Base-by-base conservation (phyloP, 2,113 vertebrate species). In the Nothocercus nigrocapillus region DNA sequence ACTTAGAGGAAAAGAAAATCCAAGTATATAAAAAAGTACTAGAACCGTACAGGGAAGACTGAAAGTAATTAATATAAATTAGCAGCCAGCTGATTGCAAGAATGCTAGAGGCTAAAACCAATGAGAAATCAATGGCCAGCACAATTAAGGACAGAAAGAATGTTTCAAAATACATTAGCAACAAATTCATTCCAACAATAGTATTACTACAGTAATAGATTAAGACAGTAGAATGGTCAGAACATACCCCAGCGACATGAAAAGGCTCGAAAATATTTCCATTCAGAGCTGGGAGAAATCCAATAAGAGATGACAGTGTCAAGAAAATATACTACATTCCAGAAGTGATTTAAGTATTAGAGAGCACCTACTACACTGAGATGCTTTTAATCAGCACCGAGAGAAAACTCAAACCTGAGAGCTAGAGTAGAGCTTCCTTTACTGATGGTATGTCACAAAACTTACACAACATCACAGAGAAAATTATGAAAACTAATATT, bases 131-230 rank as follows among this genome's bases (percentile, higher is more conserved):
- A 93, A 94, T 95, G 89, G 70, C 70, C 87, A 91, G 90, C 91
- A 89, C 75, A 89, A 94, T 95, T 93, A 95, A 89, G 75, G 89
- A 95, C 95, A 97, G 91, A 80, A 95, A 94, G 81, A 86, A 96
- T 84, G 95, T 93, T 93, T 94, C 93, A 93, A 95, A 87, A 78
- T 95, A 88, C 78, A 94, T 96, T 92, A 96, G 74, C 40, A 96
- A 89, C 63, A 96, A 94, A 87, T 82, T 70, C 42, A 30, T 91
- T 94, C 63, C 84, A 96, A 91, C 78, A 91, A 67, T 47, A 94
- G 58, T 87, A 91, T 87, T 82, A 94, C 62, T 89, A 93, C 56
- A 80, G 91, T 74, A 94, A 89, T 62, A 94, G 70, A 95, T 93
- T 90, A 87, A 73, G 89, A 72, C 6, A 89, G 59, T 42, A 66